Percentiles rank a stretch among this genome's conserved stretches.
Conservation (phyloP, 2,113 vertebrate species). For the Halcyon senegalensis region DNA sequence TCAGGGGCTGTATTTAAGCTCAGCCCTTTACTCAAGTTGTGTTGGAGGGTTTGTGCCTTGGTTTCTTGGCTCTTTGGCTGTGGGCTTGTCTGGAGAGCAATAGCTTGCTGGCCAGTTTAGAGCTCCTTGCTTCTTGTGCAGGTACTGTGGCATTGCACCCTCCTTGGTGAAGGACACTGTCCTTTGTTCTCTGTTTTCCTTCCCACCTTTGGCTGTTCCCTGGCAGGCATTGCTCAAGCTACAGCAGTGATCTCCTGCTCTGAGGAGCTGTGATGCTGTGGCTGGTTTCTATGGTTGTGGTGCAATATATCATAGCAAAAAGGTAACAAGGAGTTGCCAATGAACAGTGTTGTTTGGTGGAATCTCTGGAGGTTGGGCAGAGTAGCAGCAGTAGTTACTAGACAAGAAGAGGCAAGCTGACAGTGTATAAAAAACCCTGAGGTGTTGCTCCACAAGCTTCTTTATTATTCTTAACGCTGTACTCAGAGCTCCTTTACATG, state of each 20-base stretch:
- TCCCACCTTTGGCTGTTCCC: not conserved
- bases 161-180: accelerated
- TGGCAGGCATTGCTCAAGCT: not conserved
- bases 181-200: too few relatives aligned
- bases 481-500: accelerated
- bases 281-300: accelerated
- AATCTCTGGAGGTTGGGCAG: not conserved
- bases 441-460: not conserved
- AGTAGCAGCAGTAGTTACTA: not conserved
- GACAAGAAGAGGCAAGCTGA: not conserved
- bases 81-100: accelerated
- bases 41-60: accelerated
- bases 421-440: not conserved
- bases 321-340: not conserved
- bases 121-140: accelerated
- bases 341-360: accelerated
- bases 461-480: not conserved
- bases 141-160: accelerated
- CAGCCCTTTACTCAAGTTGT: accelerated
- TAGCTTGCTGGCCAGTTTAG: accelerated
- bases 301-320: accelerated
- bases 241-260: accelerated
- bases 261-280: not conserved
- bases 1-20: not conserved
- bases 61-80: accelerated